Evolutionary conservation across 2,888 invertebrate species (phyloP).

Genomic region (Lasioglossum calceatum): DNA sequence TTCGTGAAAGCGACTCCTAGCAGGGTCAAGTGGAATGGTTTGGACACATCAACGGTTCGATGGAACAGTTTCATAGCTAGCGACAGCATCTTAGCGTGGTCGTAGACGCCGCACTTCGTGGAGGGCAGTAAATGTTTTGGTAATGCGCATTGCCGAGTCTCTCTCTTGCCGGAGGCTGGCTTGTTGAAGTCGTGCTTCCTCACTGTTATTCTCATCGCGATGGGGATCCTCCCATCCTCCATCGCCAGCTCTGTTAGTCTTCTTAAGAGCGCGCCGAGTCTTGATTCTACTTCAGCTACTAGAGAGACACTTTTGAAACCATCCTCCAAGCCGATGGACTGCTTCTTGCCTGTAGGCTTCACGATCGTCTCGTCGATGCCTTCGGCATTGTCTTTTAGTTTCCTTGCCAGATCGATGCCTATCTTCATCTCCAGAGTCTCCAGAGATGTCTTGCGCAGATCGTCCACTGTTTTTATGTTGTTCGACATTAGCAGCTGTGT

Average conservation of each 20-base stretch:
- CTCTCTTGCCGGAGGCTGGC: slow-evolving; percentile 88
- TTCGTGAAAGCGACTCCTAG: slow-evolving; percentile 93
- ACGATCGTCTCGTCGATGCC: slow-evolving; percentile 91
- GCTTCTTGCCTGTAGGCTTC: slow-evolving; percentile 91
- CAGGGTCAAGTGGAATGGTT: slow-evolving; percentile 92
- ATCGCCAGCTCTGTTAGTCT: slow-evolving; percentile 89
- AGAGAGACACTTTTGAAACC: slow-evolving; percentile 90
- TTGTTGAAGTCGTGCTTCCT: slow-evolving; percentile 89
- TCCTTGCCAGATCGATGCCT: slow-evolving; percentile 89
- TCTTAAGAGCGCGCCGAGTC: slow-evolving; percentile 89
- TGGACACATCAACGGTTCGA: slow-evolving; percentile 89
- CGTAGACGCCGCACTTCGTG: slow-evolving; percentile 85
- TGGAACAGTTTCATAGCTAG: slow-evolving; percentile 91
- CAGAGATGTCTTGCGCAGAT: slow-evolving; percentile 88
- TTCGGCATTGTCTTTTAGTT: slow-evolving; percentile 89
- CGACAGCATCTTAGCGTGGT: slow-evolving; percentile 88
- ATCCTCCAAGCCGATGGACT: slow-evolving; percentile 92
- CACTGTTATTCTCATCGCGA: slow-evolving; percentile 90
- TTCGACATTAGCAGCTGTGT: slow-evolving; percentile 88
- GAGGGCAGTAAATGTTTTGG: slow-evolving; percentile 88
- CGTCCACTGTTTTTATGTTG: slow-evolving; percentile 88
- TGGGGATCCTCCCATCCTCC: slow-evolving; percentile 92
- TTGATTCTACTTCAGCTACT: slow-evolving; percentile 90
- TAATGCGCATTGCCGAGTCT: slow-evolving; percentile 89
- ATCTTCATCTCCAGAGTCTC: slow-evolving; percentile 86